A percentile compares a stretch with the other conserved stretches of the same genome.
Conservation (phyloP, 2,888 invertebrate genomes). For the Parascotia fuliginaria region DNA sequence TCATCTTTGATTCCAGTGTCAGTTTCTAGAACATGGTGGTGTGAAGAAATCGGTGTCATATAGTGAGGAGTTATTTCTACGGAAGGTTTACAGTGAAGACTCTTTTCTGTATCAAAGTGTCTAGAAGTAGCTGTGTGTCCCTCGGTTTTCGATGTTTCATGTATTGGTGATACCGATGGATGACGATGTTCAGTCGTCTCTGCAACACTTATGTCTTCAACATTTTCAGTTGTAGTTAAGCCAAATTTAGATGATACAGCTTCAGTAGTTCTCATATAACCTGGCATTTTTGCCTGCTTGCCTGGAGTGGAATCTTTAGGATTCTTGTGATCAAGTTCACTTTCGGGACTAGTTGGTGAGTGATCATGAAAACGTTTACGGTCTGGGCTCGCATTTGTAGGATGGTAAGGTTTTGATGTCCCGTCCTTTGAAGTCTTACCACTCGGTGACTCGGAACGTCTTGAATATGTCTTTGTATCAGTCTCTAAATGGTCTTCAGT, state of each 20-base stretch:
- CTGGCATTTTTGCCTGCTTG: constrained; percentile 16
- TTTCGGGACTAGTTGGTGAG: constrained; percentile 24
- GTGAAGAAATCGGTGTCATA: constrained; percentile 4
- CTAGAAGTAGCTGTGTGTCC: not conserved
- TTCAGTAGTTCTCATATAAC: constrained; percentile 28
- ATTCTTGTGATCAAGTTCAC: constrained; percentile 11
- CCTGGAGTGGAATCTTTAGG: constrained; percentile 6
- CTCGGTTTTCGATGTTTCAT: constrained; percentile 4
- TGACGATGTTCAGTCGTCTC: constrained; percentile 3
- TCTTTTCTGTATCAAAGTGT: too few relatives aligned
- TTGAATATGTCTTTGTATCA: constrained; percentile 10
- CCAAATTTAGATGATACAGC: constrained; percentile 33
- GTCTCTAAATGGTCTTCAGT: constrained; percentile 14
- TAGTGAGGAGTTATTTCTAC: constrained; percentile 4
- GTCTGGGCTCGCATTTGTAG: constrained; percentile 23
- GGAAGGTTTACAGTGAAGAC: constrained; percentile 2
- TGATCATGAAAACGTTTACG: constrained; percentile 15
- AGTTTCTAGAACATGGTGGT: constrained; percentile 4
- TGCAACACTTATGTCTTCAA: constrained; percentile 12
- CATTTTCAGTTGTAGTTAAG: constrained; percentile 22
- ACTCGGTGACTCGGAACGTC: constrained; percentile 23
- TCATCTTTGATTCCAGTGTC: constrained; percentile 1
- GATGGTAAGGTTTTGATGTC: constrained; percentile 15
- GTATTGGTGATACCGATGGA: constrained; percentile 16
- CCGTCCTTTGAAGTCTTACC: constrained; percentile 13